Percentiles rank a stretch among this genome's conserved stretches.
phyloP scores from a whole-genome alignment of 2,888 invertebrate species.

The Chalcis sispes region DNA sequence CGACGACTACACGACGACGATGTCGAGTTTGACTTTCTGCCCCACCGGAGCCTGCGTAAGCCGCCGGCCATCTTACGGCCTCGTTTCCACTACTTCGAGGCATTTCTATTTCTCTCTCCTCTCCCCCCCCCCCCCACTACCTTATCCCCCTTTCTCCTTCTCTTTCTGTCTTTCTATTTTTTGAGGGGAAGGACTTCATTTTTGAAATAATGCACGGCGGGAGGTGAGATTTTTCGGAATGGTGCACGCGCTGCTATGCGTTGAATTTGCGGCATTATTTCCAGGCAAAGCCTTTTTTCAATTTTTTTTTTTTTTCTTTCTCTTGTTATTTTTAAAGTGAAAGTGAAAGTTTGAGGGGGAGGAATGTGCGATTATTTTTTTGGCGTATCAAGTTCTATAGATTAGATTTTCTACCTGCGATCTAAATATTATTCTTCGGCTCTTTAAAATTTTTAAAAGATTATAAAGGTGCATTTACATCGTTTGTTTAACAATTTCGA shows the following conservation, averaged over 20 bases:
- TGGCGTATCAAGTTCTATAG: background rate
- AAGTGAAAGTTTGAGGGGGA: constrained; percentile 23
- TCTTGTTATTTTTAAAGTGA: background rate
- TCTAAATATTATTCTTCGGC: background rate
- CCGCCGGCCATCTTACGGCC: constrained; percentile 16
- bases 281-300: background rate
- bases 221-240: too few relatives aligned
- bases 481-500: too few relatives aligned
- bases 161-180: background rate
- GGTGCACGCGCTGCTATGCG: background rate
- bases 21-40: constrained; percentile 31
- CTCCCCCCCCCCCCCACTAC: background rate
- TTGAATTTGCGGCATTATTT: too few relatives aligned
- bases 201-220: too few relatives aligned
- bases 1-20: constrained; percentile 14
- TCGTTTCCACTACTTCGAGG: constrained; percentile 33
- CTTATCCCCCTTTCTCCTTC: background rate
- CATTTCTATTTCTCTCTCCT: constrained; percentile 18
- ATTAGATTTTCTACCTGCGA: background rate
- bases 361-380: background rate
- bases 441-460: background rate
- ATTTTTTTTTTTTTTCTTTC: too few relatives aligned
- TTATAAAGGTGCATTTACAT: too few relatives aligned
- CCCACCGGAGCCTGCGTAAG: too few relatives aligned
- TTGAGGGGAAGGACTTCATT: too few relatives aligned